Percentiles rank a stretch among this genome's conserved stretches.
phyloP scores from a whole-genome alignment of 2,113 vertebrate genomes.

The Holacanthus passer region DNA sequence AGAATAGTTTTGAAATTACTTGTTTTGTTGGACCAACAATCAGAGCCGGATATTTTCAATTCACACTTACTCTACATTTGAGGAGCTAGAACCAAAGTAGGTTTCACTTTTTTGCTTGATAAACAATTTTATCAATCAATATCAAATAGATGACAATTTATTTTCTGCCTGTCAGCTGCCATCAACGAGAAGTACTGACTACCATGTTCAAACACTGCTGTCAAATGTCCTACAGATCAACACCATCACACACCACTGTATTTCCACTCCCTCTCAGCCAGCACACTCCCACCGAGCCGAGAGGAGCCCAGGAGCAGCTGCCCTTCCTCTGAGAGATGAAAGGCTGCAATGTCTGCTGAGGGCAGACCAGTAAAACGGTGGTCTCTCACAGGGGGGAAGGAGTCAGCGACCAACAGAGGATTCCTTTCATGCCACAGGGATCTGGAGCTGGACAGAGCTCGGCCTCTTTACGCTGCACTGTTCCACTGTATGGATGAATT shows the following conservation, averaged over 20 bases:
- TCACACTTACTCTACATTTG: not conserved
- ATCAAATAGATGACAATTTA: not conserved
- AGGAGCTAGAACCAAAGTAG: not conserved
- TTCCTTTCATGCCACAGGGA: slow-evolving; percentile 71
- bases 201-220: not conserved
- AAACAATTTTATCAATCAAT: not conserved
- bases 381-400: slow-evolving; percentile 42
- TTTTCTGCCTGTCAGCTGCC: not conserved
- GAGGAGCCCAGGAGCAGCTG: slow-evolving; percentile 55
- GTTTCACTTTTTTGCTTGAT: not conserved
- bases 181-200: not conserved
- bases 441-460: slow-evolving; percentile 55
- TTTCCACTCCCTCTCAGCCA: not conserved
- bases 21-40: not conserved
- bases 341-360: slow-evolving; percentile 63
- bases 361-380: slow-evolving; percentile 59
- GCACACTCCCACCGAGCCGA: not conserved
- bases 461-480: slow-evolving; percentile 38
- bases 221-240: not conserved
- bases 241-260: not conserved
- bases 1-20: not conserved
- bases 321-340: slow-evolving; percentile 65
- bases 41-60: too few species aligned
- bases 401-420: slow-evolving; percentile 62
- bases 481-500: slow-evolving; percentile 38